Evolutionary conservation across 2,888 invertebrate species (phyloP).

Genomic region (Chloroclystis v-ata): DNA sequence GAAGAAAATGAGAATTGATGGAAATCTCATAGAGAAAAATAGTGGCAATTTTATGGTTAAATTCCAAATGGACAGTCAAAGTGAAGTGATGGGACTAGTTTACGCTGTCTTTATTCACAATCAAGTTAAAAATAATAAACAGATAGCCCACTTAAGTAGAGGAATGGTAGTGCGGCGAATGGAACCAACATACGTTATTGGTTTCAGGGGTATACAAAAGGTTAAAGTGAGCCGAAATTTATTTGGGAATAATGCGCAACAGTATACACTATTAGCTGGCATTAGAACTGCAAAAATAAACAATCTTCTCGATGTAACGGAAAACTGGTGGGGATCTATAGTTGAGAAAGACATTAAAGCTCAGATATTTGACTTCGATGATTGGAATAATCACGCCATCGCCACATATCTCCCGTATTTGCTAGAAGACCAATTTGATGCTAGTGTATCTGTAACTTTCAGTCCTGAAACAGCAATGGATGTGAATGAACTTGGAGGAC

Average conservation of each 20-base stretch:
- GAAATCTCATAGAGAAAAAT: slow-evolving; percentile 89
- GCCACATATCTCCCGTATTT: slow-evolving; percentile 94
- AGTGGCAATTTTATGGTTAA: slow-evolving; percentile 90
- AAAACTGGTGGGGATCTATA: slow-evolving; percentile 98
- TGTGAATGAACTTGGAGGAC: slow-evolving; percentile 85
- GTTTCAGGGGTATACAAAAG: slow-evolving; percentile 96
- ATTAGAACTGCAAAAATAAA: slow-evolving; percentile 91
- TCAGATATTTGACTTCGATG: slow-evolving; percentile 97
- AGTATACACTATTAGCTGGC: slow-evolving; percentile 95
- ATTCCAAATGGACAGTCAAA: slow-evolving; percentile 93
- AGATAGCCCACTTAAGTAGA: slow-evolving; percentile 53
- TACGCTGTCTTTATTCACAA: slow-evolving; percentile 88
- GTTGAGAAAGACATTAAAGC: slow-evolving; percentile 85
- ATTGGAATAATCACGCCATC: slow-evolving; percentile 98
- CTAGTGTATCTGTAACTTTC: slow-evolving; percentile 85
- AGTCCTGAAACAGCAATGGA: slow-evolving; percentile 77
- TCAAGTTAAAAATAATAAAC: slow-evolving; percentile 84
- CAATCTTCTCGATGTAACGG: slow-evolving; percentile 90
- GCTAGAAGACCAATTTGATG: slow-evolving; percentile 85
- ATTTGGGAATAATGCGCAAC: slow-evolving; percentile 87
- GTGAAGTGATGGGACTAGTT: slow-evolving; percentile 92
- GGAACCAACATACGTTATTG: slow-evolving; percentile 90
- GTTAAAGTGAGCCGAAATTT: slow-evolving; percentile 93
- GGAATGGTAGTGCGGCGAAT: slow-evolving; percentile 54
- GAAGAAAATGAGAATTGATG: slow-evolving; percentile 91